Percentiles rank a stretch among this genome's conserved stretches.
These are phyloP conservation scores for Lamellibrachia satsuma DNA, from an alignment of 2,888 invertebrate genomes.

Conservation along the genomic window DNA sequence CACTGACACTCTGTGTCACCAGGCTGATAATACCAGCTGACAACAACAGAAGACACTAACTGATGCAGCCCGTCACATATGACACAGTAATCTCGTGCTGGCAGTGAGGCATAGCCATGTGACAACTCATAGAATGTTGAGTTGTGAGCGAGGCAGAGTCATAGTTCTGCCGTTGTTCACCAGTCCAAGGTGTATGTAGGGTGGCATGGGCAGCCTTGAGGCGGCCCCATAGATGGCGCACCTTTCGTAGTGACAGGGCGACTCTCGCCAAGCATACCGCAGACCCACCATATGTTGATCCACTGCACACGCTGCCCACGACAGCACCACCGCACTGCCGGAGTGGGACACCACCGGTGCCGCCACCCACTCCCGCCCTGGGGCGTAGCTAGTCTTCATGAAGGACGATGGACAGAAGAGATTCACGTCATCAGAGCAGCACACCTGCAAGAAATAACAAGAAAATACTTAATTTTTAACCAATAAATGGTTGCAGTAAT, in stretches of 20 bases:
- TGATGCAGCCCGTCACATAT: background rate
- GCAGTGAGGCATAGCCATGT: background rate
- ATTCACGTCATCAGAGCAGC: constrained; percentile 36
- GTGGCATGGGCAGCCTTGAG: constrained; percentile 34
- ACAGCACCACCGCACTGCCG: constrained; percentile 24
- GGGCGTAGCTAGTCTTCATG: constrained; percentile 35
- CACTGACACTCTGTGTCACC: background rate
- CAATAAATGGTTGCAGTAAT: background rate
- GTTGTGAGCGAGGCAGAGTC: background rate
- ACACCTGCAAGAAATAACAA: constrained; percentile 35
- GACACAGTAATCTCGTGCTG: background rate
- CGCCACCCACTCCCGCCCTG: constrained; percentile 38
- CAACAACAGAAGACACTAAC: too few relatives aligned
- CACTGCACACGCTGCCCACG: constrained; percentile 25
- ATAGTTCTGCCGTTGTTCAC: constrained; percentile 26
- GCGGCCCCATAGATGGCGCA: constrained; percentile 32
- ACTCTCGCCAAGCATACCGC: constrained; percentile 47
- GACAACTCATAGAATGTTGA: background rate
- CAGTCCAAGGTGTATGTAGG: constrained; percentile 35
- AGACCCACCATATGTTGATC: constrained; percentile 37
- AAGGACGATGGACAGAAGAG: constrained; percentile 34
- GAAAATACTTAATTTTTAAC: background rate
- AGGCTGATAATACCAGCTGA: background rate
- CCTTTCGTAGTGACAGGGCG: constrained; percentile 35
- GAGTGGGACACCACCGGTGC: constrained; percentile 30